These are phyloP conservation scores for Drosophila neutralis DNA, from an alignment of 2,888 invertebrate genomes.

Conservation along the genomic window DNA sequence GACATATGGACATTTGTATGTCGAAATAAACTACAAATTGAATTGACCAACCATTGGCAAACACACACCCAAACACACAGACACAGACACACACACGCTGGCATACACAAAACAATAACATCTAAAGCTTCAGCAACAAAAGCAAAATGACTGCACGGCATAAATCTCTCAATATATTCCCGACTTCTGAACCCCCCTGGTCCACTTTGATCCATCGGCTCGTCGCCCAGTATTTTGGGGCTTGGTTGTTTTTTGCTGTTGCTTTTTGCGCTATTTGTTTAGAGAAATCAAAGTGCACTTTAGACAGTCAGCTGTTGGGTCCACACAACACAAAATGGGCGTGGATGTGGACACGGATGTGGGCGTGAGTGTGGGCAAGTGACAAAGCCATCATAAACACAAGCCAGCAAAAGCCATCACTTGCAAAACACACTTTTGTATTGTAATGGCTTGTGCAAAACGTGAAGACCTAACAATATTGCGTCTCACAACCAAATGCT, in stretches of 20 bases:
- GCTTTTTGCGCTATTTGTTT: constrained; percentile 43
- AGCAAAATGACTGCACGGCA: constrained; percentile 13
- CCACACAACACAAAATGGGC: constrained; percentile 3
- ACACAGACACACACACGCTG: neutral
- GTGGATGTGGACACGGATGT: neutral
- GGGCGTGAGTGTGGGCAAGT: neutral
- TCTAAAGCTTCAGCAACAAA: constrained; percentile 1
- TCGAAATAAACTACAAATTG: constrained; percentile 45
- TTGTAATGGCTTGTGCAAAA: constrained; percentile 9
- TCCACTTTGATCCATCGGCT: neutral
- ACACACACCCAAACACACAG: constrained; percentile 1
- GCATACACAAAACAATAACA: constrained; percentile 2
- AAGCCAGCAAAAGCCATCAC: constrained; percentile 13
- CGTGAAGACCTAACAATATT: constrained; percentile 10
- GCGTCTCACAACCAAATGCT: neutral
- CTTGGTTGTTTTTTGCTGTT: constrained; percentile 13
- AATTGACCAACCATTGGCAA: constrained; percentile 41
- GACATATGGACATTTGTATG: constrained; percentile 5
- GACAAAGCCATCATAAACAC: constrained; percentile 5
- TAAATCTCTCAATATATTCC: constrained; percentile 31
- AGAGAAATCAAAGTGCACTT: constrained; percentile 56
- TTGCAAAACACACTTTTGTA: constrained; percentile 9
- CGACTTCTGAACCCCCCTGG: neutral
- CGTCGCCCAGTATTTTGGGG: constrained; percentile 1
- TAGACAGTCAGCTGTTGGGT: constrained; percentile 10